Base-by-base conservation (phyloP, 2,113 vertebrate genomes). In the Phalacrocorax pelagicus region DNA sequence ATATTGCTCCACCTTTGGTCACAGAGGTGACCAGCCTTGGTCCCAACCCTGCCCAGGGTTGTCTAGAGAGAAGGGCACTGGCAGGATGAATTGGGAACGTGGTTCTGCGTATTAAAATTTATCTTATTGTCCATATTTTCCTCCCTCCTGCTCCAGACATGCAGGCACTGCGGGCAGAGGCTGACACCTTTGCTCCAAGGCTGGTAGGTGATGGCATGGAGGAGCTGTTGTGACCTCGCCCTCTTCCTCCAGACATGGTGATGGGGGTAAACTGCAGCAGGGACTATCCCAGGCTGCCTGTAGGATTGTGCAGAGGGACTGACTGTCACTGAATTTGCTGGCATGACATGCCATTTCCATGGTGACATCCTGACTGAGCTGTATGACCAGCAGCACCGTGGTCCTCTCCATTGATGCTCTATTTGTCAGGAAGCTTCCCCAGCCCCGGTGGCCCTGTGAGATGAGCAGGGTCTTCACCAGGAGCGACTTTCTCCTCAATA, bases 61-160 rank as follows among this genome's bases (percentile, higher is more conserved):
- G 44, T 59, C 69, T 26, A 26, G 73, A 72, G 59, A 36, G 59
- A 65, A 73, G 59, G 51, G 58, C 10, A 5, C n/a, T 74, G 54
- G 17, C 32, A 78, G 58, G 29, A 51, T 26, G 46, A 34, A 27
- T 38, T 34, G 3, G 67, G 30, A 62, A 30, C 0, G 1, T 71
- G 42, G 23, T 42, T 15, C 26, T 44, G 12, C 15, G 20, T 32
- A 34, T 67, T 58, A 38, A 10, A 51, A 27, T 38, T 59, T 34
- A 26, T 84, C 32, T 29, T 29, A 1, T 21, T 27, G 24, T 27
- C 59, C 1, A 0, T 36, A 12, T 65, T 49, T 40, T 12, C 57
- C 44, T 54, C 42, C 2, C 0, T 36, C 57, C 75, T 47, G 29
- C 63, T 70, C 75, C 2, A 3, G n/a, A 21, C 4, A 0, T 26